Base-by-base conservation (phyloP, 2,797 vertebrate genomes). In the Apogon talboti region DNA sequence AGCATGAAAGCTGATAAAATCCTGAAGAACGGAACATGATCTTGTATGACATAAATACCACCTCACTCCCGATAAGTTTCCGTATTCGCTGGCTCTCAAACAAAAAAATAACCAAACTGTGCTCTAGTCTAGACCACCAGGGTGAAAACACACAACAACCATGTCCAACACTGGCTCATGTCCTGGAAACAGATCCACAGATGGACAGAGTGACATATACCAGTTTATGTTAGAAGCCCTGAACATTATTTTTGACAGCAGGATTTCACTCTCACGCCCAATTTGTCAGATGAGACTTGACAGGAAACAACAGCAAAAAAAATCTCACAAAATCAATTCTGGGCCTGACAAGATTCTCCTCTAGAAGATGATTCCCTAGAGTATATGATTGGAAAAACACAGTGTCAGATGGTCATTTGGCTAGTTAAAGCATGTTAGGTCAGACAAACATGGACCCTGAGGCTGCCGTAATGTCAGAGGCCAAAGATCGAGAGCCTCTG, bases 381-480 rank as follows among this genome's bases (percentile, higher is more conserved):
- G 68, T 15, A 14, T 10, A 46, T 16, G 24, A 43, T 13, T n/a
- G 37, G 7, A 67, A 68, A 50, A 68, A 43, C 53, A 67, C 9
- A 28, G 21, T 48, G 50, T 67, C 51, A 42, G 24, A 52, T 33
- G 57, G 42, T 47, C 41, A 70, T 63, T 79, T 71, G 37, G 8
- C 64, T 69, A 45, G 63, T 73, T 33, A 52, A 61, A 79, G 48
- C 71, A 66, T 40, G 58, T 74, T 43, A 60, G 83, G 84, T 86
- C 83, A 89, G 71, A 87, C 74, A 81, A 88, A 88, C 86, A 83
- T 43, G 66, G 78, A 83, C 66, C 54, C 40, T 24, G 43, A 72
- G 74, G 69, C 72, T 64, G 74, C 65, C 41, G 41, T 48, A 3
- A 4, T 66, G 79, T 86, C 73, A 83, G 65, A 87, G 84, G 76